Percentiles rank a stretch among this genome's conserved stretches.
Conservation (phyloP, 2,888 invertebrate genomes). For the Drosophila anomalata region DNA sequence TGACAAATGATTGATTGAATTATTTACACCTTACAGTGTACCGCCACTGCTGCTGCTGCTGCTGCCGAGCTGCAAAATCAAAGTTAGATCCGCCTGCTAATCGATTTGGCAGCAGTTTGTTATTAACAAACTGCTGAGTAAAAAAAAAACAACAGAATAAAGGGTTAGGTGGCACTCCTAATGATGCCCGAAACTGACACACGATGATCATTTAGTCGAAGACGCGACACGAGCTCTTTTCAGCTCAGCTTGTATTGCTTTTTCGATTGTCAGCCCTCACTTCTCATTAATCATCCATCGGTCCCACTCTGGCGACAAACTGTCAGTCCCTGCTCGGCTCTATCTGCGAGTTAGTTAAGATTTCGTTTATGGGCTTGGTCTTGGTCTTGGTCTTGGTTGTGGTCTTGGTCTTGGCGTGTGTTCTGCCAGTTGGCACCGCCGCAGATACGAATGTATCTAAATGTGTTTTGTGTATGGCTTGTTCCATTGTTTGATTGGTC, state of each 20-base stretch:
- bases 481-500: slow-evolving; percentile 66
- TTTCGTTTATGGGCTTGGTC: slow-evolving; percentile 54
- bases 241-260: slow-evolving; percentile 23
- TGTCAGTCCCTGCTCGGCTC: slow-evolving; percentile 51
- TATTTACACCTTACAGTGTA: slow-evolving; percentile 76
- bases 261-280: slow-evolving; percentile 25
- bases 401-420: slow-evolving; percentile 63
- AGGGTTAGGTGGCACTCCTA: slow-evolving; percentile 72
- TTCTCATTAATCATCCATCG: slow-evolving; percentile 77
- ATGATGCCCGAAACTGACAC: slow-evolving; percentile 79
- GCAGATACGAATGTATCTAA: slow-evolving; percentile 21
- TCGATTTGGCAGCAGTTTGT: slow-evolving; percentile 66
- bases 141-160: slow-evolving; percentile 46
- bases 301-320: slow-evolving; percentile 69
- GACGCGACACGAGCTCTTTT: slow-evolving; percentile 63
- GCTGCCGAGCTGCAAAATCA: slow-evolving; percentile 56
- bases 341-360: slow-evolving; percentile 49
- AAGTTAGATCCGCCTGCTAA: slow-evolving; percentile 80
- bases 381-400: slow-evolving; percentile 52
- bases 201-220: slow-evolving; percentile 74
- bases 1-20: slow-evolving; percentile 79
- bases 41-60: neutral
- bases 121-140: slow-evolving; percentile 7
- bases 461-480: slow-evolving; percentile 39
- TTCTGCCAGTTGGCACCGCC: slow-evolving; percentile 30